Evolutionary conservation across 1,140 invertebrate genomes (phyloP).

Genomic region (Lycorma delicatula): DNA sequence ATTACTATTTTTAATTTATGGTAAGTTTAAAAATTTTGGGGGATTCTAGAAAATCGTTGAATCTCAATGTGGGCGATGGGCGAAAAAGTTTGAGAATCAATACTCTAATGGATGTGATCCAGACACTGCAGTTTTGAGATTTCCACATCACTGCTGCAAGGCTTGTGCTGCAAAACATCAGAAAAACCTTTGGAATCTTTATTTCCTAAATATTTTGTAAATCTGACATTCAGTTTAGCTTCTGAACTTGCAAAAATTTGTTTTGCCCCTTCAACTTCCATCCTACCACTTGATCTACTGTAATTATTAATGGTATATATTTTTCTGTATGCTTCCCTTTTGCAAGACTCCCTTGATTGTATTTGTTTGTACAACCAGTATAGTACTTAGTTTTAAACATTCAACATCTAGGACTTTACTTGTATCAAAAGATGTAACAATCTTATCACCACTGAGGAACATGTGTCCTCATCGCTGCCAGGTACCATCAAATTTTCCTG

Average conservation of each 20-base stretch:
- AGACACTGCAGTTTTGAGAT: slow-evolving; percentile 21
- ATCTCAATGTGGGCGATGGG: too few relatives aligned
- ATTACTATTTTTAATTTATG: too few relatives aligned
- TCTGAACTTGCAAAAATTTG: slow-evolving; percentile 21
- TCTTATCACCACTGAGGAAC: slow-evolving; percentile 1
- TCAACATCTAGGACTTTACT: slow-evolving; percentile 9
- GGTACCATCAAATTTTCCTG: slow-evolving; percentile 13
- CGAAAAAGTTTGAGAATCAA: too few relatives aligned
- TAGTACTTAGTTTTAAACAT: slow-evolving; percentile 8
- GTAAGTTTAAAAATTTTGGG: too few relatives aligned
- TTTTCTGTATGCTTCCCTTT: too few relatives aligned
- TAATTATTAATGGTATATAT: slow-evolving; percentile 19
- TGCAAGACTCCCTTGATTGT: neutral
- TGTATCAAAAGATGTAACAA: slow-evolving; percentile 10
- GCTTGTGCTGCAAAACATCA: too few relatives aligned
- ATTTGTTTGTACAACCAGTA: slow-evolving; percentile 6
- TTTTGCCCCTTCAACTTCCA: slow-evolving; percentile 24
- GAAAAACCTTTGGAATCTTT: slow-evolving; percentile 17
- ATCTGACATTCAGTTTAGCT: slow-evolving; percentile 3
- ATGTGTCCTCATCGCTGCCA: slow-evolving; percentile 17
- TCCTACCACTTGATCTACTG: slow-evolving; percentile 22
- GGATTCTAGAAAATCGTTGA: too few relatives aligned
- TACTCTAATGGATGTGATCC: slow-evolving; percentile 18
- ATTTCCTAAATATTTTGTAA: slow-evolving; percentile 8
- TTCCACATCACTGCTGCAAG: too few relatives aligned